Percentiles rank a stretch among this genome's conserved stretches.
Evolutionary conservation across 64 coral and sea anemone species (phyloP).

Genomic region (Pocillopora damicornis): DNA sequence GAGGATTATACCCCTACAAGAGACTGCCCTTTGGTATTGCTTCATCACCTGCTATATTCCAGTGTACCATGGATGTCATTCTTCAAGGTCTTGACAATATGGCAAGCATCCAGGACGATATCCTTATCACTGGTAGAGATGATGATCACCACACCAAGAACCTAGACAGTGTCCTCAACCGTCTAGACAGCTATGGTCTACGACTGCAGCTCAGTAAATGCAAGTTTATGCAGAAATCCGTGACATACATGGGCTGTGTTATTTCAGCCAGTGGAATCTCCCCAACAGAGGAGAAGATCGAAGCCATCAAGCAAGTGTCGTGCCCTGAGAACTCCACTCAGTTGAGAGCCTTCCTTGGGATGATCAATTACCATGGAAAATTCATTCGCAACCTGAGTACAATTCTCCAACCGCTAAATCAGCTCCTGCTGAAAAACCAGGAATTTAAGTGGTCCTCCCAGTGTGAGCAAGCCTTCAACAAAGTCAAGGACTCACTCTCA

Average conservation of each 20-base stretch:
- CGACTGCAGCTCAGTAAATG: background rate
- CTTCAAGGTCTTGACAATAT: background rate
- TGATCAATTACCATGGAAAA: too few species aligned
- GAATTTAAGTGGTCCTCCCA: background rate
- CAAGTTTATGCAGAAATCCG: background rate
- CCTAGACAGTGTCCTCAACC: background rate
- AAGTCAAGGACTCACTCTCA: slow-evolving; percentile 18
- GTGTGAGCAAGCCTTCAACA: background rate
- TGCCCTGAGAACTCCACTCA: too few species aligned
- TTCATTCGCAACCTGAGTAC: too few species aligned
- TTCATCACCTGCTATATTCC: background rate
- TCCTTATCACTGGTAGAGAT: slow-evolving; percentile 15
- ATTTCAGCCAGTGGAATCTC: slow-evolving; percentile 2
- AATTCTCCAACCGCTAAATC: background rate
- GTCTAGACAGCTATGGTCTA: background rate
- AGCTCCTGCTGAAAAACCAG: background rate
- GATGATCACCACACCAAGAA: background rate
- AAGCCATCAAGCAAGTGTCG: background rate
- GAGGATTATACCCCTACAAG: background rate
- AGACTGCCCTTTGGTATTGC: slow-evolving; percentile 15
- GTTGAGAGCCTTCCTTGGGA: too few species aligned
- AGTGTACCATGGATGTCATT: background rate
- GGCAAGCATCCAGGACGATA: background rate
- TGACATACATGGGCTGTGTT: background rate
- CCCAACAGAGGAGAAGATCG: background rate